These are phyloP conservation scores for Oncorhynchus masou DNA, from an alignment of 2,113 vertebrate genomes.

Conservation along the genomic window DNA sequence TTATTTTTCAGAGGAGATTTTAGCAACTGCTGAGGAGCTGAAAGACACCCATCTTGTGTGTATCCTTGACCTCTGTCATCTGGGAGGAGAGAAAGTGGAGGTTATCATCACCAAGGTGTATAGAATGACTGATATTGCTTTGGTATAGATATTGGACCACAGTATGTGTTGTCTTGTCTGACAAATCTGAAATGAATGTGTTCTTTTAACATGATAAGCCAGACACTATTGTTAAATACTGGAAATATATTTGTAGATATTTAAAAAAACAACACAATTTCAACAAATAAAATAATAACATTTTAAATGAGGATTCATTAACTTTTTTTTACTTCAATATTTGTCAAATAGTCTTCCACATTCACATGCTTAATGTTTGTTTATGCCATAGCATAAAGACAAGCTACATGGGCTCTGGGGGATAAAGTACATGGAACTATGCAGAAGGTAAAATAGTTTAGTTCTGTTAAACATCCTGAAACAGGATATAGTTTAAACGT, in stretches of 20 bases:
- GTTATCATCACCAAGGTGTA: conserved; percentile 84
- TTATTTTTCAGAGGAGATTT: conserved; percentile 56
- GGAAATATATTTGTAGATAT: too few relatives aligned
- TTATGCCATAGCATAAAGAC: background rate
- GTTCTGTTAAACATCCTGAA: too few relatives aligned
- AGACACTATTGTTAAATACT: too few relatives aligned
- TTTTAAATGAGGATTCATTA: background rate
- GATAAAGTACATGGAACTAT: too few relatives aligned
- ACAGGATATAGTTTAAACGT: too few relatives aligned
- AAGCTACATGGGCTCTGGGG: too few relatives aligned
- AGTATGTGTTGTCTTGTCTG: too few relatives aligned
- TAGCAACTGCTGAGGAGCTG: conserved; percentile 67
- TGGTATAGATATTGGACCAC: background rate
- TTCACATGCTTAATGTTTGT: background rate
- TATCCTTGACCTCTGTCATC: conserved; percentile 84
- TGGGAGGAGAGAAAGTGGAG: conserved; percentile 80
- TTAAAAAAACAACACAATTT: background rate
- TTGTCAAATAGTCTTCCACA: background rate
- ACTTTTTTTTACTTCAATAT: too few relatives aligned
- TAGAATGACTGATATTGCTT: conserved; percentile 55
- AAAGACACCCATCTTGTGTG: conserved; percentile 77
- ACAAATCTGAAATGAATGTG: too few relatives aligned
- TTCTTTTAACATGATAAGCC: background rate
- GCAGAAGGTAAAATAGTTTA: too few relatives aligned
- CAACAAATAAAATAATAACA: background rate